Conservation (phyloP, 2,888 invertebrate species). For the Callimorpha dominula region DNA sequence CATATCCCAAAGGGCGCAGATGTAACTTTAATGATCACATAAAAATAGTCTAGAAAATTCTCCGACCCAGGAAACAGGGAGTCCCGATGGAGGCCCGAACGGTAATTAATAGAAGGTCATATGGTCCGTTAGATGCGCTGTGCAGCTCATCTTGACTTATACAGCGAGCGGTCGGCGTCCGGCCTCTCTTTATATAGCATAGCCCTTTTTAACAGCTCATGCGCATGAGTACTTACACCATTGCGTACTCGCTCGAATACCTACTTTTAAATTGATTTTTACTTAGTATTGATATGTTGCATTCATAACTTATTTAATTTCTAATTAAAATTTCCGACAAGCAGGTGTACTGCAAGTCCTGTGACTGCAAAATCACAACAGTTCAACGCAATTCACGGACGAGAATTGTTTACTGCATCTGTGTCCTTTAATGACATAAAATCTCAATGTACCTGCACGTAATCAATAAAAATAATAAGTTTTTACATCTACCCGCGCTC, state of each 20-base stretch:
- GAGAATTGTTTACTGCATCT: not conserved
- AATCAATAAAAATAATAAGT: not conserved
- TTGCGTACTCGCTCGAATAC: slow-evolving; percentile 29
- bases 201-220: slow-evolving; percentile 56
- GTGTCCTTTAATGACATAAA: not conserved
- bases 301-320: too few relatives aligned
- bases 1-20: not conserved
- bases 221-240: slow-evolving; percentile 1
- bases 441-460: not conserved
- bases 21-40: slow-evolving; percentile 1
- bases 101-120: slow-evolving; percentile 84
- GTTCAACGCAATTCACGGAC: not conserved
- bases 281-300: not conserved
- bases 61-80: slow-evolving; percentile 52
- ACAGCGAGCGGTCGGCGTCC: slow-evolving; percentile 69
- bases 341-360: not conserved
- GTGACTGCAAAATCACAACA: not conserved
- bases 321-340: too few relatives aligned
- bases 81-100: slow-evolving; percentile 73
- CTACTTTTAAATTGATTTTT: slow-evolving; percentile 36
- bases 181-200: slow-evolving; percentile 72
- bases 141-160: slow-evolving; percentile 76
- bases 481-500: not conserved
- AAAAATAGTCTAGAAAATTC: slow-evolving; percentile 18
- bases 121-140: slow-evolving; percentile 74